A percentile compares a stretch with the other conserved stretches of the same genome.
These are phyloP conservation scores for Rhagonycha fulva DNA, from an alignment of 2,888 invertebrate genomes.

Conservation along the genomic window DNA sequence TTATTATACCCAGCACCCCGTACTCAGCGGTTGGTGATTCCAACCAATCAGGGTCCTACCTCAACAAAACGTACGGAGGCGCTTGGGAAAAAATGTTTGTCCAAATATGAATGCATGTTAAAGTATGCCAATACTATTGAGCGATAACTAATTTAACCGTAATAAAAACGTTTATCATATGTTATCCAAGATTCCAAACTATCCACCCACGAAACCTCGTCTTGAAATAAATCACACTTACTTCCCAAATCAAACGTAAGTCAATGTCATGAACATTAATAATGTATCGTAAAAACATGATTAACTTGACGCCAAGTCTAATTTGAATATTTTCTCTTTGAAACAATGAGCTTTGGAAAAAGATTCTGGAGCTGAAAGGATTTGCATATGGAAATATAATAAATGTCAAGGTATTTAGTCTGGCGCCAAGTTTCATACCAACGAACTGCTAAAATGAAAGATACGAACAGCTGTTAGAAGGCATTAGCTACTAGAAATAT, in stretches of 20 bases:
- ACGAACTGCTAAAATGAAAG: constrained; percentile 16
- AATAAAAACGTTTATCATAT: background rate
- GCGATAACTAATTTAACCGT: background rate
- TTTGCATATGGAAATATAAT: constrained; percentile 20
- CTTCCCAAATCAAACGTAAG: background rate
- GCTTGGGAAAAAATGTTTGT: background rate
- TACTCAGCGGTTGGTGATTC: background rate
- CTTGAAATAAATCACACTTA: background rate
- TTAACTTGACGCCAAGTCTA: background rate
- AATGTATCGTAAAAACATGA: background rate
- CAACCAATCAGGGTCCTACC: no score
- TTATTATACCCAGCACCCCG: background rate
- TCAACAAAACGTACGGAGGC: background rate
- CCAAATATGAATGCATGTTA: background rate
- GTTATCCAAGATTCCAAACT: no score
- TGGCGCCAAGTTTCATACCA: constrained; percentile 26
- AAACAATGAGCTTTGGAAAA: background rate
- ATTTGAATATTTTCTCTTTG: background rate
- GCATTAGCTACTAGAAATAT: constrained; percentile 13
- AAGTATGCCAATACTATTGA: no score
- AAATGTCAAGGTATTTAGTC: constrained; percentile 30
- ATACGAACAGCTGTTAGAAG: constrained; percentile 21
- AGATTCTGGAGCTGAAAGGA: background rate
- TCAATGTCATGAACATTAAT: constrained; percentile 4
- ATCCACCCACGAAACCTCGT: background rate